Evolutionary conservation across 2,797 vertebrate genomes (phyloP).

Genomic region (Graptemys geographica): DNA sequence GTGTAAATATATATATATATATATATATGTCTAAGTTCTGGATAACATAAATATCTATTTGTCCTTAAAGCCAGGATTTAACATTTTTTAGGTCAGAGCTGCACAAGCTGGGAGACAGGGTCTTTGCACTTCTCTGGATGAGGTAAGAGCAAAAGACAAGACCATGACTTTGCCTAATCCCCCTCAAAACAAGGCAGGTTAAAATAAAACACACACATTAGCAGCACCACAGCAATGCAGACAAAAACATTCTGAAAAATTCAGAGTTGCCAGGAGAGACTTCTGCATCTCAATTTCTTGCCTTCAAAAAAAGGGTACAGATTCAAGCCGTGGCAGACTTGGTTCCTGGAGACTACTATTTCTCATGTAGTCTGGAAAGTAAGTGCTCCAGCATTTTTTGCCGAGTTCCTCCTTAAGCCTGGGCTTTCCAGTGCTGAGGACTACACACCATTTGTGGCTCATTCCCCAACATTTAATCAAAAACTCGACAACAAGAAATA

Average conservation of each 20-base stretch:
- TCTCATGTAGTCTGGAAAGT: background rate
- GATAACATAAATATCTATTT: slow-evolving; percentile 35
- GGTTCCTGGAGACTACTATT: background rate
- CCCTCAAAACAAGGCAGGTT: slow-evolving; percentile 9
- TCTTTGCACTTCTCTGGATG: slow-evolving; percentile 73
- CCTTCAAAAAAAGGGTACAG: background rate
- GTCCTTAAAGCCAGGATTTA: slow-evolving; percentile 21
- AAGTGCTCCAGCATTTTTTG: too few species aligned
- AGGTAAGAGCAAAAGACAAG: slow-evolving; percentile 78
- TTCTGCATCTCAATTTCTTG: background rate
- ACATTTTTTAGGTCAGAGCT: background rate
- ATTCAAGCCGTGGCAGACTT: background rate
- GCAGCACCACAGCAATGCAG: background rate
- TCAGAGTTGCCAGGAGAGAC: background rate
- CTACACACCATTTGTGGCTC: background rate
- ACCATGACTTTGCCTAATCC: slow-evolving; percentile 41
- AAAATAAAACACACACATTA: background rate
- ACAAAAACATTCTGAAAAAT: background rate
- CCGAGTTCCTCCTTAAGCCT: too few species aligned
- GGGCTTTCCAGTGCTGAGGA: background rate
- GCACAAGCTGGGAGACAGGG: slow-evolving; percentile 26
- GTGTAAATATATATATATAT: background rate
- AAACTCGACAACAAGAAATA: background rate
- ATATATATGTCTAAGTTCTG: background rate
- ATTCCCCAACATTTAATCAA: background rate